phyloP scores from a whole-genome alignment of 2,888 invertebrate genomes.

The Morinoia aosen region DNA sequence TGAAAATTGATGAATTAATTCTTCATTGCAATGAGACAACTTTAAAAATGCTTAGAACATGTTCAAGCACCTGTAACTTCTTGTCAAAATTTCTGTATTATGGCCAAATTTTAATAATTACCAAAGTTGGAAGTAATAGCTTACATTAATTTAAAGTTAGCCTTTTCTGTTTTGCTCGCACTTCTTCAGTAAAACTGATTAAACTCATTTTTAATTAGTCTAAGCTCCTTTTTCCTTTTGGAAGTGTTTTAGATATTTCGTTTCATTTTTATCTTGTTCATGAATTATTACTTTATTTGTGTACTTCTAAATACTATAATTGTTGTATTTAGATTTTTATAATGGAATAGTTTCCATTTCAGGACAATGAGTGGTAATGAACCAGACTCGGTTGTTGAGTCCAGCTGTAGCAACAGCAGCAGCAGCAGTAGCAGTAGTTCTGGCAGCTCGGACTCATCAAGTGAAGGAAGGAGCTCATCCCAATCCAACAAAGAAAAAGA shows the following conservation, averaged over 20 bases:
- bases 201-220: background rate
- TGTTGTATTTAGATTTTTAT: background rate
- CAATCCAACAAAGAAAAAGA: background rate
- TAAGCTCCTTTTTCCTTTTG: background rate
- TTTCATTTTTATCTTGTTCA: background rate
- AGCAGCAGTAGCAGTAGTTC: conserved; percentile 29
- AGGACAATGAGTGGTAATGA: background rate
- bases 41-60: no score
- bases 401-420: conserved; percentile 19
- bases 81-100: no score
- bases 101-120: no score
- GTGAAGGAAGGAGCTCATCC: conserved; percentile 19
- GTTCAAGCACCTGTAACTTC: no score
- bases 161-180: no score
- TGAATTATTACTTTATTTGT: background rate
- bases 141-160: no score
- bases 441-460: background rate
- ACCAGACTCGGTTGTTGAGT: background rate
- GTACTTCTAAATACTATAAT: background rate
- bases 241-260: background rate
- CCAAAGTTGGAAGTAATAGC: no score
- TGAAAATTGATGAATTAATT: no score
- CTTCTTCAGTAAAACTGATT: background rate
- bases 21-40: no score
- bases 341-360: background rate